Conservation (phyloP, 1,140 invertebrate genomes). For the Sycobia sp. region DNA sequence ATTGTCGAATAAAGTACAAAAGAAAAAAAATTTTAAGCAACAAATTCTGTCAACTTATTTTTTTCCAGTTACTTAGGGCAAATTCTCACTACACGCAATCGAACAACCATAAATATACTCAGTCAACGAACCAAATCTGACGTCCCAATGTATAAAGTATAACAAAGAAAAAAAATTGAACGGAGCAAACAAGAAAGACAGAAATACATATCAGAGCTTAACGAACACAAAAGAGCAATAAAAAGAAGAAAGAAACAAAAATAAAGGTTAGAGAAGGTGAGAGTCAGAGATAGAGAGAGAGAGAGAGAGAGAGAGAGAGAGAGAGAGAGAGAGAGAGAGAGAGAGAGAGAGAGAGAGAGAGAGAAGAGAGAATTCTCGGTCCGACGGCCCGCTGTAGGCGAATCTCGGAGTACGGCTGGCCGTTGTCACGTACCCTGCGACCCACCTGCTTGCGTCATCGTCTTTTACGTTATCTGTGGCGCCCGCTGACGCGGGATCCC, state of each 20-base stretch:
- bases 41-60: too few relatives aligned
- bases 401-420: slow-evolving; percentile 17
- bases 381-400: not conserved
- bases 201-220: too few relatives aligned
- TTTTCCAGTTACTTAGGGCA: too few relatives aligned
- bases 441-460: slow-evolving; percentile 74
- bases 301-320: not conserved
- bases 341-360: not conserved
- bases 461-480: slow-evolving; percentile 67
- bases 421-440: slow-evolving; percentile 47
- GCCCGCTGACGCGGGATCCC: slow-evolving; percentile 43
- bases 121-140: too few relatives aligned
- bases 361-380: not conserved
- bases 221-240: too few relatives aligned
- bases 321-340: not conserved
- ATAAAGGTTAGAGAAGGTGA: not conserved
- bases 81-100: too few relatives aligned
- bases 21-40: too few relatives aligned
- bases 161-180: too few relatives aligned
- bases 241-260: not conserved
- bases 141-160: too few relatives aligned
- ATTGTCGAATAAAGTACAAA: too few relatives aligned
- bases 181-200: too few relatives aligned
- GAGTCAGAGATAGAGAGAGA: not conserved
- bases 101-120: too few relatives aligned